Evolutionary conservation across 2,888 invertebrate genomes (phyloP).

Genomic region (Malthinus seriepunctatus): DNA sequence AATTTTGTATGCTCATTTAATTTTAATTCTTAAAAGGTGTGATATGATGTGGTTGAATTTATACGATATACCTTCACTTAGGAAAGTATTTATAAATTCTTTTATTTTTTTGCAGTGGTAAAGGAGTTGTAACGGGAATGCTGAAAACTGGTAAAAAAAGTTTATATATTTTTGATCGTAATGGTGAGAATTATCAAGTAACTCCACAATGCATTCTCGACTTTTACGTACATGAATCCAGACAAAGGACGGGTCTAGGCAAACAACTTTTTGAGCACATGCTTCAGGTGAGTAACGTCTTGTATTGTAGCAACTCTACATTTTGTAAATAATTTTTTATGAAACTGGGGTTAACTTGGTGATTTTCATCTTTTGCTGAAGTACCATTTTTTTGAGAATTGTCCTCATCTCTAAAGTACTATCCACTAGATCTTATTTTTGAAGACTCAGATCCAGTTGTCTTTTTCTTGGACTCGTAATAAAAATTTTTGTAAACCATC

Average conservation of each 20-base stretch:
- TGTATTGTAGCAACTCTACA: neutral
- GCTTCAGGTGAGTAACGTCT: slow-evolving; percentile 66
- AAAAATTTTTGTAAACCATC: too few species aligned
- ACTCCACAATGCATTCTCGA: slow-evolving; percentile 89
- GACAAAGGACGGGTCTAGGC: slow-evolving; percentile 86
- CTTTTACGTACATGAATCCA: slow-evolving; percentile 85
- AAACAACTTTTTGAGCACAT: slow-evolving; percentile 84
- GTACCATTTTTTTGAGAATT: too few species aligned
- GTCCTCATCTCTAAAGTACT: too few species aligned
- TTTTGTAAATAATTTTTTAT: neutral
- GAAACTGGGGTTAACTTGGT: neutral
- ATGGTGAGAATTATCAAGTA: slow-evolving; percentile 73
- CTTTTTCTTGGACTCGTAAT: too few species aligned
- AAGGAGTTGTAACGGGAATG: slow-evolving; percentile 75
- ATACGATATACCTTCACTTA: too few species aligned
- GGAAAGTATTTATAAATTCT: too few species aligned
- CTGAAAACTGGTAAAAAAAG: slow-evolving; percentile 90
- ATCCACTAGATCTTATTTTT: too few species aligned
- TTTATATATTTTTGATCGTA: slow-evolving; percentile 80
- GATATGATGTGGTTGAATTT: too few species aligned
- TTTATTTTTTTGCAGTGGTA: too few species aligned
- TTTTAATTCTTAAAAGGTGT: too few species aligned
- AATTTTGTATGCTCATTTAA: too few species aligned
- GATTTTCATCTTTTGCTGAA: neutral
- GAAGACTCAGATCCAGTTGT: too few species aligned